phyloP scores from a whole-genome alignment of 2,113 vertebrate species.

The Amblyopsis rosae region DNA sequence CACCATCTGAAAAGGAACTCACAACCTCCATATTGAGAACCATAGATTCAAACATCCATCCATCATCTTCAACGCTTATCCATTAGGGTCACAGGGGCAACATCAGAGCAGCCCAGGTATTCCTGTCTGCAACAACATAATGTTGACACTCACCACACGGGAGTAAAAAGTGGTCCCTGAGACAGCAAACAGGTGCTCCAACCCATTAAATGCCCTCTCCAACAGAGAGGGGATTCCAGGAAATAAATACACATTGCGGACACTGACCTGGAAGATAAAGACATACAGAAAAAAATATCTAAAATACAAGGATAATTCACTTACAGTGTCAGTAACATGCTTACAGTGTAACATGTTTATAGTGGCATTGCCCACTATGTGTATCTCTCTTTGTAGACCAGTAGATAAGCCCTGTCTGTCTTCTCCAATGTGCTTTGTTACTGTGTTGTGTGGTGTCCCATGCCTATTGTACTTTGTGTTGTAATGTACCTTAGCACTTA shows the following conservation, averaged over 20 bases:
- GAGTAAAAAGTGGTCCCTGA: conserved; percentile 81
- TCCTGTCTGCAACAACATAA: too few species aligned
- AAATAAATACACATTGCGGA: conserved; percentile 92
- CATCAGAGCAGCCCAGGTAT: too few species aligned
- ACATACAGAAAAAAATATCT: neutral
- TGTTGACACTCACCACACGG: conserved; percentile 59
- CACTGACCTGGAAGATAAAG: conserved; percentile 73
- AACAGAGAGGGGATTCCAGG: conserved; percentile 89
- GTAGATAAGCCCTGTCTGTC: too few species aligned
- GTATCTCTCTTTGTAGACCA: neutral
- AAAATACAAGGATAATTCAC: neutral
- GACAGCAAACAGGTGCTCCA: conserved; percentile 82
- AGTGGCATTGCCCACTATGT: neutral
- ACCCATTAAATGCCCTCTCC: conserved; percentile 80
- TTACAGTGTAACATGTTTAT: neutral
- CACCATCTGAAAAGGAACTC: too few species aligned
- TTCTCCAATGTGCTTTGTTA: too few species aligned
- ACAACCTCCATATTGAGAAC: too few species aligned
- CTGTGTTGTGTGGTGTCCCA: too few species aligned
- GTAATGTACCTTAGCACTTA: too few species aligned
- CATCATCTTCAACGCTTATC: too few species aligned
- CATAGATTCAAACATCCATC: neutral
- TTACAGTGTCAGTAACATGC: neutral
- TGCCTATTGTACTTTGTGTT: too few species aligned
- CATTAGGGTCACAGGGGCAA: too few species aligned